These are phyloP conservation scores for Acanthosepion esculentum DNA, from an alignment of 2,888 invertebrate species.

Conservation along the genomic window DNA sequence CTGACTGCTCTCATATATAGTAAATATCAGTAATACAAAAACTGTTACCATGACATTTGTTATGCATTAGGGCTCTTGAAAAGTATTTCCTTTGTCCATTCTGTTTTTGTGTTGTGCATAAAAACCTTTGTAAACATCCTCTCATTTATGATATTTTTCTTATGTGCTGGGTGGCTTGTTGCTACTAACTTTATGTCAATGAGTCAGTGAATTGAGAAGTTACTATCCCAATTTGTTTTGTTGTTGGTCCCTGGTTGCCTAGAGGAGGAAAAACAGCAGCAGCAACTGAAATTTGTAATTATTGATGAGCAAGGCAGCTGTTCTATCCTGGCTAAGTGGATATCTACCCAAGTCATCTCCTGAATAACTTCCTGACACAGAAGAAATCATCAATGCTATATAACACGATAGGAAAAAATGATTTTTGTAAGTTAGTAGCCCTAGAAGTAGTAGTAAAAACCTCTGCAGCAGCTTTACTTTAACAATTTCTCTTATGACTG, in stretches of 20 bases:
- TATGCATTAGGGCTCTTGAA: no score
- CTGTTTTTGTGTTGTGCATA: no score
- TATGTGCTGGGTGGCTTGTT: background rate
- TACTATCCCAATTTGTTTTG: background rate
- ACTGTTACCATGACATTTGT: no score
- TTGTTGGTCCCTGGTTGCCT: conserved; percentile 5
- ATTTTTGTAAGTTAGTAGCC: conserved; percentile 12
- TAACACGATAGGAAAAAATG: background rate
- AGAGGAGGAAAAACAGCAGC: background rate
- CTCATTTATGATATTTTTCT: background rate
- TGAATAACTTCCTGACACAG: background rate
- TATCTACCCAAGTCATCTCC: conserved; percentile 6
- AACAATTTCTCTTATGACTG: conserved; percentile 6
- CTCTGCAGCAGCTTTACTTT: background rate
- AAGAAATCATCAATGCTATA: background rate
- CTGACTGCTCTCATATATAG: no score
- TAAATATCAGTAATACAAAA: no score
- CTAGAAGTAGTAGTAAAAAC: background rate
- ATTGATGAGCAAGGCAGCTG: background rate
- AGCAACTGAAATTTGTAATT: conserved; percentile 17
- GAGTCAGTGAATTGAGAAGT: conserved; percentile 21
- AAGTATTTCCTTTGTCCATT: no score
- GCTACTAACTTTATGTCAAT: background rate
- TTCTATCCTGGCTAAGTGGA: background rate
- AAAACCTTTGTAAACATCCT: background rate